phyloP scores from a whole-genome alignment of 2,888 invertebrate genomes.

The Mythimna vitellina region DNA sequence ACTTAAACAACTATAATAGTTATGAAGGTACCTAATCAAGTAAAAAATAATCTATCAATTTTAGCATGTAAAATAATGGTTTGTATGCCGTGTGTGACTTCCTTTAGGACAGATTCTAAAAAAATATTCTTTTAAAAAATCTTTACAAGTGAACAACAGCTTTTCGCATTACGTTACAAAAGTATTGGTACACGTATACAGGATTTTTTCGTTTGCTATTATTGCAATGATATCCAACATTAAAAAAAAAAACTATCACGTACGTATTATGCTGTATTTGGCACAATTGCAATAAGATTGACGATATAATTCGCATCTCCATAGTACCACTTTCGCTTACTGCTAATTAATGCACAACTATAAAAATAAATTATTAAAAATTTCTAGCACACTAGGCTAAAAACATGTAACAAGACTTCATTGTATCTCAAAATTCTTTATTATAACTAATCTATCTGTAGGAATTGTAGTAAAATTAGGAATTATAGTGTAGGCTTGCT shows the following conservation, averaged over 20 bases:
- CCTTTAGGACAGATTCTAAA: constrained; percentile 23
- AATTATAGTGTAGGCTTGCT: constrained; percentile 21
- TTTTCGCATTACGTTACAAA: neutral
- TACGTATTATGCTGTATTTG: neutral
- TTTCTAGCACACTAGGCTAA: constrained; percentile 22
- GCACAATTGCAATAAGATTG: neutral
- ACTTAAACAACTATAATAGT: constrained; percentile 13
- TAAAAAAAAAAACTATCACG: neutral
- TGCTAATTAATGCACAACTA: constrained; percentile 29
- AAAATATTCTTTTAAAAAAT: neutral
- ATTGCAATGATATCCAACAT: neutral
- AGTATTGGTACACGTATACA: neutral
- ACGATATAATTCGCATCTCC: neutral
- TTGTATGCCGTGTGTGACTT: neutral
- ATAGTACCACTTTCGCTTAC: neutral
- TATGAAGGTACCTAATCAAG: neutral
- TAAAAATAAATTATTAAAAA: neutral
- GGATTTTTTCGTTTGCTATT: neutral
- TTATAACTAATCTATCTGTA: constrained; percentile 15
- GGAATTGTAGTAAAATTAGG: constrained; percentile 28
- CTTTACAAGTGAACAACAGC: neutral
- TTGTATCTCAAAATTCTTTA: constrained; percentile 50
- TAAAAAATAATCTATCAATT: constrained; percentile 7
- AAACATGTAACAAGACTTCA: constrained; percentile 39
- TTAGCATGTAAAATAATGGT: constrained; percentile 6